Base-by-base conservation (phyloP, 2,888 invertebrate species). In the Nyleta sp. region DNA sequence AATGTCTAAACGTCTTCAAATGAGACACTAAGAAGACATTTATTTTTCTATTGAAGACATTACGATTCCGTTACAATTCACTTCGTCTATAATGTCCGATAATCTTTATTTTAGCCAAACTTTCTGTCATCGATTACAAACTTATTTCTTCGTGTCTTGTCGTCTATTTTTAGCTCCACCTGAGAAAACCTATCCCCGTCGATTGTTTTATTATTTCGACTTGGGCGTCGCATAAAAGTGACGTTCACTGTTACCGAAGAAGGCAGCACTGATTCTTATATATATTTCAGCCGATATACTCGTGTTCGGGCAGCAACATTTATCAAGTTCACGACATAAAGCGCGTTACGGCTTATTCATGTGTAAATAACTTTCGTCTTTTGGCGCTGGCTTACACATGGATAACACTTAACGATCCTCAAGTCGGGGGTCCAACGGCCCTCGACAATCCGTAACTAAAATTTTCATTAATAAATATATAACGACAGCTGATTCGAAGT, bases 261-360 rank as follows among this genome's bases (percentile, higher is more conserved):
- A 48, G 46, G 5, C 31, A 15, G 31, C 28, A 38, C 33, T 20
- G 57, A 67, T 67, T 74, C 52, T 65, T 67, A 60, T 67, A 60
- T 57, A 73, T 74, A 67, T 59, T 67, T 65, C 59, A 80, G 46
- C 70, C 80, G 80, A 67, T 46, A 67, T 67, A 59, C 52, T 42
- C 55, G 42, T 24, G 53, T 76, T 70, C 68, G 70, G 85, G 28
- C 28, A 68, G 72, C 78, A 87, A 86, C 82, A 89, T 89, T 89
- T 87, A 89, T 89, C 89, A 89, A 86, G 81, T 78, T 83, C 81
- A 75, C 80, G 78, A 80, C 78, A 75, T 83, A 83, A 81, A 80
- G 82, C 80, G 82, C 81, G 82, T 89, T 87, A 88, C 88, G 84
- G 85, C 84, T 90, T 88, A 90, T 89, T 89, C 89, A 87, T 89